Evolutionary conservation across 2,888 invertebrate species (phyloP).

Genomic region (Leptinotarsa haldemani): DNA sequence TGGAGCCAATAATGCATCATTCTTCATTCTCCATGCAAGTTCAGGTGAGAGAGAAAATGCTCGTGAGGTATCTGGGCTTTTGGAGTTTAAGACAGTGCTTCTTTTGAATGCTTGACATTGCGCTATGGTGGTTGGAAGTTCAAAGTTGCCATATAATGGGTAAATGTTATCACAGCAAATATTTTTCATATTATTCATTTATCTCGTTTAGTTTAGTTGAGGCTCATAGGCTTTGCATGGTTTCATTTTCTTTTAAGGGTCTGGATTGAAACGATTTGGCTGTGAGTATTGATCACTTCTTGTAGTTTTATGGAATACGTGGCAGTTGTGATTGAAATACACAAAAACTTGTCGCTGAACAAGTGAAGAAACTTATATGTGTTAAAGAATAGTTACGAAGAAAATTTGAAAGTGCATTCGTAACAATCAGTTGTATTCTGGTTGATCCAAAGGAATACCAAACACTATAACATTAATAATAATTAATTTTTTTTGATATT

Average conservation of each 20-base stretch:
- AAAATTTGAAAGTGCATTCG: too few species aligned
- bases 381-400: too few species aligned
- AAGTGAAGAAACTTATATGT: too few species aligned
- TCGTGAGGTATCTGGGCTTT: slow-evolving; percentile 59
- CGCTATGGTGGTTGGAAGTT: slow-evolving; percentile 35
- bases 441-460: too few species aligned
- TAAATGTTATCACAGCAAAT: slow-evolving; percentile 11
- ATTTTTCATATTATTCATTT: slow-evolving; percentile 16
- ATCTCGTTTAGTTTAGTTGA: slow-evolving; percentile 1
- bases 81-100: slow-evolving; percentile 57
- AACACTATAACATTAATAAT: too few species aligned
- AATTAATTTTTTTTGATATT: too few species aligned
- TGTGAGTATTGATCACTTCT: slow-evolving; percentile 39
- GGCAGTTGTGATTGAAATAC: background rate
- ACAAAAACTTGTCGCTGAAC: too few species aligned
- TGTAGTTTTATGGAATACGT: background rate
- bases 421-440: too few species aligned
- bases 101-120: slow-evolving; percentile 44
- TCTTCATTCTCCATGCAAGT: slow-evolving; percentile 63
- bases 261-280: slow-evolving; percentile 20
- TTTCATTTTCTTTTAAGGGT: background rate
- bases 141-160: background rate
- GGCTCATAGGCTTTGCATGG: slow-evolving; percentile 27
- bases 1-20: slow-evolving; percentile 51
- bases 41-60: slow-evolving; percentile 60